Base-by-base conservation (phyloP, 2,113 vertebrate species). In the Prinia subflava region DNA sequence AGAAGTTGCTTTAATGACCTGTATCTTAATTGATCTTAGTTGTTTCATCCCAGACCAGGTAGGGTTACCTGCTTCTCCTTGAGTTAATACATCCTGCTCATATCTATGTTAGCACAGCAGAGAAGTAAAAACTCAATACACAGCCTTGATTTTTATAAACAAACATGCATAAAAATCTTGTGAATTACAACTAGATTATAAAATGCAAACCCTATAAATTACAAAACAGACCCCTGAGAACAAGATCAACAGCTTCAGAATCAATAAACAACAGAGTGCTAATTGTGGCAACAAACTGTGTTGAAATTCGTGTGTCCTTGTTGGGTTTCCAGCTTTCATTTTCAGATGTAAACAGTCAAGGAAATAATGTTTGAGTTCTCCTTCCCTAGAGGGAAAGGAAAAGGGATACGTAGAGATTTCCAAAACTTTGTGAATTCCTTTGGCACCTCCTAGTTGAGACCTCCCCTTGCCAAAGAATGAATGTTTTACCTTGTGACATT, bases 121-220 rank as follows among this genome's bases (percentile, higher is more conserved):
- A 86, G 31, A 37, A 87, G 39, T 67, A 63, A 87, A 69, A 53
- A 24, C 55, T 90, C 60, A 70, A 42, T 65, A 62, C n/a, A 39
- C 52, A 89, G 52, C 30, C 27, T 41, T 47, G 52, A 86, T 85
- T 96, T 96, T 89, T 89, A 87, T 93, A 97, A 93, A 91, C 57
- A 64, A 85, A 37, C 42, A 49, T 1, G 4, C 27, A 41, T 31
- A 69, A 83, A 44, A 90, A 70, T 44, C 60, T 71, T 89, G 42
- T 11, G 75, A 81, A 90, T 86, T 96, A 76, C n/a, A 56, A 19
- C 33, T 68, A 70, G 25, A 60, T 69, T 56, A 90, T 63, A 56
- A 90, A 83, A 91, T 83, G 41, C 56, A 93, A 90, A 55, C 7
- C 20, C 25, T 84, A 64, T 33, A 87, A 85, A 76, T 87, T 74